These are phyloP conservation scores for Alloplasta piceator DNA, from an alignment of 2,888 invertebrate genomes.

Conservation along the genomic window DNA sequence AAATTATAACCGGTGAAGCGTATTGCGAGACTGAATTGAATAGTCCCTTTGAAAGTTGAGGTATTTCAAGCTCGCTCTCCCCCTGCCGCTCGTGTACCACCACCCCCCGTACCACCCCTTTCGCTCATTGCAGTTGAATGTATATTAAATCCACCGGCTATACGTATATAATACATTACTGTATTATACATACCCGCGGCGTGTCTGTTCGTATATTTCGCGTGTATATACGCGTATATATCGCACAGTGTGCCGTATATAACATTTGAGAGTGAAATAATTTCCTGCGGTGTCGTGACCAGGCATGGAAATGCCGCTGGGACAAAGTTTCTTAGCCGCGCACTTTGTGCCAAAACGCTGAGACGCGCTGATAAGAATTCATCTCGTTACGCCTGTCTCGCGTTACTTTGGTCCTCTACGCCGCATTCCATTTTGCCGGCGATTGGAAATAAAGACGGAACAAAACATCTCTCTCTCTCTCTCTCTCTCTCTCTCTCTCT, in stretches of 20 bases:
- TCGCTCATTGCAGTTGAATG: slow-evolving; percentile 60
- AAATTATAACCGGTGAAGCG: slow-evolving; percentile 66
- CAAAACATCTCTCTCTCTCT: too few relatives aligned
- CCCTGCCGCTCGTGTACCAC: slow-evolving; percentile 30
- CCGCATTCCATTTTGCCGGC: too few relatives aligned
- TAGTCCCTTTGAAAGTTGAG: slow-evolving; percentile 65
- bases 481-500: too few relatives aligned
- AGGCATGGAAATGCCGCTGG: slow-evolving; percentile 70
- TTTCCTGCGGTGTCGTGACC: slow-evolving; percentile 80
- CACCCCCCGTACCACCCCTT: slow-evolving; percentile 28
- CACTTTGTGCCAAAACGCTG: slow-evolving; percentile 45
- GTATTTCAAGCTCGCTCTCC: slow-evolving; percentile 58
- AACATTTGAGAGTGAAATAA: slow-evolving; percentile 74
- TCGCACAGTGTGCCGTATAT: not conserved
- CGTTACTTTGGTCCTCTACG: not conserved
- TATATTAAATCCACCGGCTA: slow-evolving; percentile 44
- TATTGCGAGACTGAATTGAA: slow-evolving; percentile 66
- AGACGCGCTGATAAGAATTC: slow-evolving; percentile 32
- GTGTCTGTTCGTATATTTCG: too few relatives aligned
- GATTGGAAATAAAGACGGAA: too few relatives aligned
- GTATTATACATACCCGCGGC: too few relatives aligned
- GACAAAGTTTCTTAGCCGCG: slow-evolving; percentile 80
- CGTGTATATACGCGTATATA: too few relatives aligned
- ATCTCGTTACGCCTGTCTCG: not conserved
- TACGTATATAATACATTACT: slow-evolving; percentile 46